A percentile compares a stretch with the other conserved stretches of the same genome.
Conservation (phyloP, 2,113 vertebrate species). For the Oreochromis aureus region DNA sequence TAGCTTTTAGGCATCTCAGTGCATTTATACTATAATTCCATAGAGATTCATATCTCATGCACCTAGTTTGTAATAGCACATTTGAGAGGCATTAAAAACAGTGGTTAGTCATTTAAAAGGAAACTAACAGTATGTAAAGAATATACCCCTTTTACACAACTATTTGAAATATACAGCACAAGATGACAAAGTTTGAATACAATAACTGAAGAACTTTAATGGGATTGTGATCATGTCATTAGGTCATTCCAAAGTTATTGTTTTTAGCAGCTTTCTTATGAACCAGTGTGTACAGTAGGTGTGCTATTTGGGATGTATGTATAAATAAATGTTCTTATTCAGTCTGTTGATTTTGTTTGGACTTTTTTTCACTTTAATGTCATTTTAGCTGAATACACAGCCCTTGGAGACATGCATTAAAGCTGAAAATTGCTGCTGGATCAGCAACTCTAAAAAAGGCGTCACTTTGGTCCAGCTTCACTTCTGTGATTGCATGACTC, state of each 20-base stretch:
- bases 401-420: constrained; percentile 20
- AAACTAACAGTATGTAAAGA: not conserved
- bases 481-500: constrained; percentile 10
- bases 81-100: not conserved
- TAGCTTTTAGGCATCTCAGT: not conserved
- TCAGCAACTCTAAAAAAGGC: constrained; percentile 46
- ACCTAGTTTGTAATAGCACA: not conserved
- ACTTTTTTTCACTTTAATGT: constrained; percentile 5
- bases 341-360: constrained; percentile 23
- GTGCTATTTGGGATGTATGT: not conserved
- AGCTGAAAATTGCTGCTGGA: constrained; percentile 27
- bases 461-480: constrained; percentile 10
- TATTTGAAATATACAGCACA: not conserved
- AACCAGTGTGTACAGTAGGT: not conserved
- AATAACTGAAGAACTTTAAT: not conserved
- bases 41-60: not conserved
- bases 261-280: not conserved
- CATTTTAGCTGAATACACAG: not conserved
- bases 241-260: not conserved
- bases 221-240: not conserved
- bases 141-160: not conserved
- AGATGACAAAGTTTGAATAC: not conserved
- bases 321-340: constrained; percentile 9
- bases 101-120: not conserved
- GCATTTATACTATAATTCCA: not conserved